Evolutionary conservation across 1,140 invertebrate species (phyloP), one percentile per base, ranked within the genome.

Genomic region (Metaphire vulgaris): DNA sequence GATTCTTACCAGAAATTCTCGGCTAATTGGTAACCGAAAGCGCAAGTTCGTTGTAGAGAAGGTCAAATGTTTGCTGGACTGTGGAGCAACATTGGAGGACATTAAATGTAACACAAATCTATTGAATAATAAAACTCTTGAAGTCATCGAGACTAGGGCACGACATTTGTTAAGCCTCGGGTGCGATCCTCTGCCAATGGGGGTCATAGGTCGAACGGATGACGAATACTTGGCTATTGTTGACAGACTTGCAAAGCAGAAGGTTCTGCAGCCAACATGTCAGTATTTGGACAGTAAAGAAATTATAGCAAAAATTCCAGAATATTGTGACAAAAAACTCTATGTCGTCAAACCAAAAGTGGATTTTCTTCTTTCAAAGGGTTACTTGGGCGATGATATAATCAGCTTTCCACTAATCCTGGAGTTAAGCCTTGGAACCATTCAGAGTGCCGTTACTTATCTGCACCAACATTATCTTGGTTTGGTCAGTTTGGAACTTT

Each of bases 111-210:
- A 73, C 72, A 73, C 72, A 1, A 56, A 0, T 34, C 33, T 73
- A 21, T n/a, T 73, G 31, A 73, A 73, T 0, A 73, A 73, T 41
- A 1, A 0, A 15, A 34, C 33, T 14, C 41, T 73, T 28, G 41
- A 64, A 1, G 1, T 14, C 1, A 26, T 73, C 1, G 28, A 56
- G 41, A 41, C 1, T 29, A 21, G 72, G 28, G 72, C 41, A 28
- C 0, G 26, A 41, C 32, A 30, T 28, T 30, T 73, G 1, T 28
- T 29, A n/a, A 34, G 56, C 1, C 33, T 73, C 30, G 72, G 72
- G 26, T 56, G 56, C 72, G 28, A 73, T 21, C 72, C 72, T 26
- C 72, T 73, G 1, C 72, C 72, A 2, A 29, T 73, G 32, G 32
- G 33, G 16, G 26, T 29, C 30, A 34, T 73, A 15, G 72, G 1